A percentile compares a stretch with the other conserved stretches of the same genome.
Conservation (phyloP, 2,888 invertebrate genomes). For the Eristalinus sepulchralis region DNA sequence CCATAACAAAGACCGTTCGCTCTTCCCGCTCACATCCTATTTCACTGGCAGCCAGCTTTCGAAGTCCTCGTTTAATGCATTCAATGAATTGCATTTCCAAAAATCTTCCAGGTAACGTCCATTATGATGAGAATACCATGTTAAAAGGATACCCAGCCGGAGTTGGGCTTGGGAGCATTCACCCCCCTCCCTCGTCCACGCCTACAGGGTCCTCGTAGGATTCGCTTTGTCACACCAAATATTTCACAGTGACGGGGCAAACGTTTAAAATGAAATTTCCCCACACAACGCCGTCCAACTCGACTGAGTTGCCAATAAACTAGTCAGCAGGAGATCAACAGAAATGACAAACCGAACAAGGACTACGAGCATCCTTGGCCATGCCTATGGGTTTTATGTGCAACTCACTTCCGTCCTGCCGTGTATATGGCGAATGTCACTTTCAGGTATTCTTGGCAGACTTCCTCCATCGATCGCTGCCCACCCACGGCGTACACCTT, state of each 20-base stretch:
- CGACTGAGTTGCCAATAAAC: neutral
- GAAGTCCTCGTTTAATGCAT: neutral
- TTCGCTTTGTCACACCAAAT: neutral
- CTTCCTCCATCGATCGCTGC: conserved; percentile 11
- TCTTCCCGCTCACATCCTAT: neutral
- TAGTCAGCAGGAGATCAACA: neutral
- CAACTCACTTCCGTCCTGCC: conserved; percentile 45
- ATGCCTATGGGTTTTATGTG: conserved; percentile 38
- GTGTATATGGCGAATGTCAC: conserved; percentile 28
- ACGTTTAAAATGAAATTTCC: neutral
- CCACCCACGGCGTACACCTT: neutral
- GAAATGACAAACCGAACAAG: conserved; percentile 14
- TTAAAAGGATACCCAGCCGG: neutral
- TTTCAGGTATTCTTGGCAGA: conserved; percentile 41
- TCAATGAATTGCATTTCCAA: neutral
- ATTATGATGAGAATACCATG: neutral
- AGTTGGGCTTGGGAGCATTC: neutral
- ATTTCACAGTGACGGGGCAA: neutral
- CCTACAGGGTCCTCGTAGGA: too few species aligned
- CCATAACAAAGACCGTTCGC: neutral
- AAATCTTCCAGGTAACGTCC: neutral
- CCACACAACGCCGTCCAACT: neutral
- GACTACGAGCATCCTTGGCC: conserved; percentile 2
- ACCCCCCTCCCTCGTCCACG: too few species aligned
- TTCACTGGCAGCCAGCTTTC: neutral